Percentiles rank a stretch among this genome's conserved stretches.
These are phyloP conservation scores for Rhagoletis pomonella DNA, from an alignment of 1,140 invertebrate species.

Conservation along the genomic window DNA sequence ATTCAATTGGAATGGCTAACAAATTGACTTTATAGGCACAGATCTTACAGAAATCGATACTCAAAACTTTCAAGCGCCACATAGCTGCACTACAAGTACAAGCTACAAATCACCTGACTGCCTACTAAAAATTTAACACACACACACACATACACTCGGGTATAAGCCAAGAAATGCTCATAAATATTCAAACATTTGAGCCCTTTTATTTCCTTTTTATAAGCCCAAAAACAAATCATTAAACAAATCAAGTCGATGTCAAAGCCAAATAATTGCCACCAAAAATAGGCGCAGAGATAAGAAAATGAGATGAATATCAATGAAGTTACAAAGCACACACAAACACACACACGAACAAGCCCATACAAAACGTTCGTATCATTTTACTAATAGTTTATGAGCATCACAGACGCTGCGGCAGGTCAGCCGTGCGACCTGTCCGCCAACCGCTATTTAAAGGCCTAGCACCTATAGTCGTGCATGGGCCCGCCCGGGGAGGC, in stretches of 20 bases:
- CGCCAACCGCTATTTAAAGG: conserved; percentile 19
- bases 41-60: neutral
- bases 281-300: conserved; percentile 46
- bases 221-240: conserved; percentile 39
- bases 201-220: neutral
- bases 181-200: neutral
- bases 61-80: neutral
- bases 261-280: conserved; percentile 55
- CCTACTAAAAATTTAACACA: neutral
- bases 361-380: conserved; percentile 22
- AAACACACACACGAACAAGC: neutral
- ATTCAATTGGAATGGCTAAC: neutral
- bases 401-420: conserved; percentile 33
- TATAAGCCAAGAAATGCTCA: neutral
- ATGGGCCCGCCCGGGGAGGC: too few species aligned
- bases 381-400: conserved; percentile 50
- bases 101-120: neutral
- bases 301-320: conserved; percentile 39
- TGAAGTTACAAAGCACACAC: neutral
- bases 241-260: conserved; percentile 55
- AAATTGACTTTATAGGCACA: conserved; percentile 11
- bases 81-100: neutral
- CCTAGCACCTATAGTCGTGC: neutral
- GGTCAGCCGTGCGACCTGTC: conserved; percentile 42
- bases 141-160: neutral